Evolutionary conservation across 35 echinoderm and acorn worm species (phyloP).

Genomic region (Apostichopus parvimensis): DNA sequence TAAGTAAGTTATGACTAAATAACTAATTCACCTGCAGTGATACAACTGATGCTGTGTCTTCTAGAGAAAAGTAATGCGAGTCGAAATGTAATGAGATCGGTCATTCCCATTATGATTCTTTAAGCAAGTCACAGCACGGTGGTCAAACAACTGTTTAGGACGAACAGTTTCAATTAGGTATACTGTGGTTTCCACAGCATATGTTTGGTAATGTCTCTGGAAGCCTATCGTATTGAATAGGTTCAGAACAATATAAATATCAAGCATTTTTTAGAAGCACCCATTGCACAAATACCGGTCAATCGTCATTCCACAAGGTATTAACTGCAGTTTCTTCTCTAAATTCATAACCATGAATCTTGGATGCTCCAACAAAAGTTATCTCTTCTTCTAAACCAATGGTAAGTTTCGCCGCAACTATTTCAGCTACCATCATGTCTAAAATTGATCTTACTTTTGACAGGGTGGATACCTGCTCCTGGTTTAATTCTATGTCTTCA

Average conservation of each 20-base stretch:
- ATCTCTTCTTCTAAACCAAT: slow-evolving; percentile 25
- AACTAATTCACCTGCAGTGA: too few relatives aligned
- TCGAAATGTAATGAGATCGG: neutral
- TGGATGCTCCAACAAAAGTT: slow-evolving; percentile 10
- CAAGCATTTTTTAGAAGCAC: neutral
- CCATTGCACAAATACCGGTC: slow-evolving; percentile 47
- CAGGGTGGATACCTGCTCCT: too few relatives aligned
- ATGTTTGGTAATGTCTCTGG: slow-evolving; percentile 44
- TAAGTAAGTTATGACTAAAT: too few relatives aligned
- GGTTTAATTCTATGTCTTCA: neutral
- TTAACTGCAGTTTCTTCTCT: neutral
- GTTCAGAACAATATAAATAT: slow-evolving; percentile 35
- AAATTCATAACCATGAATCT: neutral
- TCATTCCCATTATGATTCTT: neutral
- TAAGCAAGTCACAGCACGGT: slow-evolving; percentile 13
- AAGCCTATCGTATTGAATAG: neutral
- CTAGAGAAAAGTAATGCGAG: neutral
- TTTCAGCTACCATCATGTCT: neutral
- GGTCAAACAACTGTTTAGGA: slow-evolving; percentile 27
- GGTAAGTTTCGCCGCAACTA: neutral
- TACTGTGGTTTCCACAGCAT: neutral
- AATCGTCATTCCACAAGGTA: slow-evolving; percentile 50
- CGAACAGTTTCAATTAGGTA: neutral
- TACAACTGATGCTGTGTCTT: neutral
- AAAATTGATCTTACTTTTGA: neutral